A percentile compares a stretch with the other conserved stretches of the same genome.
Conservation (phyloP, 2,888 invertebrate genomes). For the Hyles lineata region DNA sequence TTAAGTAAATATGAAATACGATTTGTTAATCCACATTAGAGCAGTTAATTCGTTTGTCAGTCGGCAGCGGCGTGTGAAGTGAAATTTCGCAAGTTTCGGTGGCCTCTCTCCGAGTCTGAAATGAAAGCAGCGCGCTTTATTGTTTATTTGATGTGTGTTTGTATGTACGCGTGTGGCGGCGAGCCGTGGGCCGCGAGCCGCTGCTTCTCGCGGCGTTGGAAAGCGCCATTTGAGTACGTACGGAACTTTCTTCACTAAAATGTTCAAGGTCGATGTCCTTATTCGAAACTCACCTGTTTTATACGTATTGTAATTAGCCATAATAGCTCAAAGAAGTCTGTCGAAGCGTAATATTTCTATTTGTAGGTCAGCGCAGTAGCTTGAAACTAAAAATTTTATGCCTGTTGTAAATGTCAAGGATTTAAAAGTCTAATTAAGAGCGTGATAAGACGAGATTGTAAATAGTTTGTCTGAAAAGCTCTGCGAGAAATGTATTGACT, state of each 20-base stretch:
- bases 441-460: no score
- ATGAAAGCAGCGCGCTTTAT: constrained; percentile 53
- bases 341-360: no score
- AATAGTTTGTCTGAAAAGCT: no score
- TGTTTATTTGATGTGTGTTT: constrained; percentile 43
- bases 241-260: constrained; percentile 23
- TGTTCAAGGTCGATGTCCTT: constrained; percentile 19
- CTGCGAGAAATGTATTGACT: no score
- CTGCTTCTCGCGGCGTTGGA: constrained; percentile 18
- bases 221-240: constrained; percentile 12
- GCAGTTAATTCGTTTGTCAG: neutral
- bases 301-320: neutral
- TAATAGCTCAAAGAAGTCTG: neutral
- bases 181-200: neutral
- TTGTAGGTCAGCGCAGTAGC: no score
- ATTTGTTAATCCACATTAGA: constrained; percentile 13
- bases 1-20: neutral
- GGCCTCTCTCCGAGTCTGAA: constrained; percentile 44
- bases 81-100: constrained; percentile 46
- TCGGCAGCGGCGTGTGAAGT: constrained; percentile 35
- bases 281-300: neutral
- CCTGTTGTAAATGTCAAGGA: no score
- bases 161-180: neutral
- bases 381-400: no score
- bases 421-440: no score